These are phyloP conservation scores for Alfaro cultratus DNA, from an alignment of 2,797 vertebrate species.

Conservation along the genomic window DNA sequence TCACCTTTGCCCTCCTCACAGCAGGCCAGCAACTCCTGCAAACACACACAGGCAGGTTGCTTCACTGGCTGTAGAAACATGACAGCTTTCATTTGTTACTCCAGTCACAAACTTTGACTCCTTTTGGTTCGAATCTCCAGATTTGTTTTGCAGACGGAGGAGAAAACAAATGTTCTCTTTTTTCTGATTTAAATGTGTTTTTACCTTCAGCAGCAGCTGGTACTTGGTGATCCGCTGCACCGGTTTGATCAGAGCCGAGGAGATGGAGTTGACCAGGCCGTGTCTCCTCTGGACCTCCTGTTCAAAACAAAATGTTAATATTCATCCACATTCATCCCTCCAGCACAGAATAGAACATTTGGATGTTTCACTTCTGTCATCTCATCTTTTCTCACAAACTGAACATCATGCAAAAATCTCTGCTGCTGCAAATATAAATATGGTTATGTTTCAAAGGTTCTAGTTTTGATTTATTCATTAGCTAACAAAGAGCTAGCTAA, in stretches of 20 bases:
- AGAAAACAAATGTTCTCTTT: neutral
- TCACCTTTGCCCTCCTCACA: constrained; percentile 98
- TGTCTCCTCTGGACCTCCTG: constrained; percentile 98
- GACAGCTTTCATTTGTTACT: neutral
- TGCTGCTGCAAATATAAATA: neutral
- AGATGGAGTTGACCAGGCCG: constrained; percentile 93
- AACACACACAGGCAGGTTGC: constrained; percentile 10
- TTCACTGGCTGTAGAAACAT: too few relatives aligned
- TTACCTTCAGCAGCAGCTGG: constrained; percentile 95
- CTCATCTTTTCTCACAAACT: neutral
- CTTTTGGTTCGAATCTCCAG: neutral
- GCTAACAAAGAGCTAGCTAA: neutral
- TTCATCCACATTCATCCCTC: neutral
- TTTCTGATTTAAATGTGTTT: neutral
- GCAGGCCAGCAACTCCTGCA: constrained; percentile 93
- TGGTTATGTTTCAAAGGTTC: neutral
- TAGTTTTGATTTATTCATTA: neutral
- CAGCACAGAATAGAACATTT: neutral
- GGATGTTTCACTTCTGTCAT: neutral
- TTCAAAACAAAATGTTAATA: constrained; percentile 10
- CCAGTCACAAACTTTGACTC: neutral
- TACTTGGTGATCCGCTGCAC: constrained; percentile 99
- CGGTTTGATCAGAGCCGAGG: constrained; percentile 97
- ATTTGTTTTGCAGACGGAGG: neutral
- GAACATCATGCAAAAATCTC: neutral